phyloP scores from a whole-genome alignment of 2,797 vertebrate species.

The Crypturellus tataupa region DNA sequence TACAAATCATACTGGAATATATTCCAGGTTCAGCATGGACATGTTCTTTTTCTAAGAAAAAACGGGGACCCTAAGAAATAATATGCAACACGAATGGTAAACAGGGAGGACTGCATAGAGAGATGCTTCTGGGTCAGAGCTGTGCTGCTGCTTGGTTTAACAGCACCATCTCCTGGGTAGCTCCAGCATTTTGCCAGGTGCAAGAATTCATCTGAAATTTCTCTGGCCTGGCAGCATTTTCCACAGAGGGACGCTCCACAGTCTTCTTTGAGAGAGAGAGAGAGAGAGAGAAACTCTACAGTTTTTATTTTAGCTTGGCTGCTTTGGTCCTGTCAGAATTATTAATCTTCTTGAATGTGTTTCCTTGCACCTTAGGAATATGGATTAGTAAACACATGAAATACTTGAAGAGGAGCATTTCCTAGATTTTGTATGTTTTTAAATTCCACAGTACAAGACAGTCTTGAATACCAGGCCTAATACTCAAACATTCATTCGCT shows the following conservation, averaged over 20 bases:
- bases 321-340: neutral
- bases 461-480: neutral
- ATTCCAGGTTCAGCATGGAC: neutral
- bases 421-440: neutral
- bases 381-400: neutral
- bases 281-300: neutral
- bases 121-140: conserved; percentile 53
- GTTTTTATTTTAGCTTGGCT: rapidly evolving
- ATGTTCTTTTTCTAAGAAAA: neutral
- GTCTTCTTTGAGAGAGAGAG: neutral
- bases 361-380: neutral
- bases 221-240: neutral
- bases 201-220: neutral
- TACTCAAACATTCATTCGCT: no score
- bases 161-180: conserved; percentile 74
- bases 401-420: neutral
- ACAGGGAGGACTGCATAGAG: conserved; percentile 51
- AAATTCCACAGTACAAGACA: neutral
- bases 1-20: rapidly evolving
- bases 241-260: rapidly evolving
- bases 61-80: conserved; percentile 11
- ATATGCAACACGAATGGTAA: conserved; percentile 18
- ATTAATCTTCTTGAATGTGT: neutral
- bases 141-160: neutral
- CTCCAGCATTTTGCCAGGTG: neutral